A percentile compares a stretch with the other conserved stretches of the same genome.
phyloP scores from a whole-genome alignment of 2,113 vertebrate genomes.

The Silurus asotus region DNA sequence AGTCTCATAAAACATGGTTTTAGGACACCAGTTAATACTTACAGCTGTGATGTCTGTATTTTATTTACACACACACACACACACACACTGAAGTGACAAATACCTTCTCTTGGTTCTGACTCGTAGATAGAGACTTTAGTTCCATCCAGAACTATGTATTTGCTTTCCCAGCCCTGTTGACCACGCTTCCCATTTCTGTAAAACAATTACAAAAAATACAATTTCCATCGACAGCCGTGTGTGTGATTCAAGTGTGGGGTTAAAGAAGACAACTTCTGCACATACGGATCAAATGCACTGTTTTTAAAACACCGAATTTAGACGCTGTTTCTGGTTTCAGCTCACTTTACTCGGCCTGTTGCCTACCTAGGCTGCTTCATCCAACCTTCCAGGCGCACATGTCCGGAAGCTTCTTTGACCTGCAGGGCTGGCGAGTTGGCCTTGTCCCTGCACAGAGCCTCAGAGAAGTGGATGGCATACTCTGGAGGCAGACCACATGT shows the following conservation, averaged over 20 bases:
- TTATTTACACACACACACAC: neutral
- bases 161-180: conserved; percentile 95
- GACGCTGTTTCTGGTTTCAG: neutral
- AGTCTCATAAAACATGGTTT: neutral
- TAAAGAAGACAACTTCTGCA: neutral
- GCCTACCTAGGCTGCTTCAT: conserved; percentile 96
- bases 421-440: conserved; percentile 91
- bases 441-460: conserved; percentile 94
- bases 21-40: conserved; percentile 3
- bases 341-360: conserved; percentile 24
- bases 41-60: neutral
- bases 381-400: conserved; percentile 93
- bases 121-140: conserved; percentile 94
- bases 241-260: neutral
- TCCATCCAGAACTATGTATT: conserved; percentile 94
- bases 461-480: conserved; percentile 90
- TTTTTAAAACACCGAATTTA: neutral
- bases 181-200: conserved; percentile 92
- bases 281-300: neutral
- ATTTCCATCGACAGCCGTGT: neutral
- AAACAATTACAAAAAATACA: neutral
- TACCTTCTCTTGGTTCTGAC: conserved; percentile 92
- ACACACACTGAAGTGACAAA: neutral
- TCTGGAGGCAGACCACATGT: conserved; percentile 94
- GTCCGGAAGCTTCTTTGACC: conserved; percentile 86